Evolutionary conservation across 2,113 vertebrate species (phyloP), one percentile per base, ranked within the genome.

Genomic region (Paratilapia polleni): DNA sequence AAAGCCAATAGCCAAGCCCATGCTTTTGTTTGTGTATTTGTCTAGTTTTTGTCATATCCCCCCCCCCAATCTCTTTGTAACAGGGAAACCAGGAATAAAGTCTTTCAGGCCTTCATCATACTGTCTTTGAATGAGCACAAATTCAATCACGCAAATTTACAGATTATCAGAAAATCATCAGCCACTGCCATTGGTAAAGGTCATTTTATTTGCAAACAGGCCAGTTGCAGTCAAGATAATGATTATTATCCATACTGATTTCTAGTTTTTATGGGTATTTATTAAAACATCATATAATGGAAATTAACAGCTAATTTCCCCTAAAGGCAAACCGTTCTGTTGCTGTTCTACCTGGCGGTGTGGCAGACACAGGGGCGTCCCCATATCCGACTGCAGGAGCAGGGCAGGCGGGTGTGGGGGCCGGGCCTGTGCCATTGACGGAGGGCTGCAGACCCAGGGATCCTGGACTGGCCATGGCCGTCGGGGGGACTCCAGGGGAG

Each of bases 381-480:
- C 93, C 96, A 90, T 96, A 95, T 93, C 95, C 81, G 68, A 96
- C 93, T 91, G 96, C 89, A 91, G 97, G 96, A 93, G 96, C 95
- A 87, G 94, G 94, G 91, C 96, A 96, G 94, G 92, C 93, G 85
- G 95, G 94, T 94, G 95, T 93, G 0, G 96, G 91, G 94, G 96
- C 95, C 11, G 96, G 92, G 91, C 96, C 92, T 89, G 97, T 96
- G 93, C 97, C 97, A 3, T 98, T 98, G 92, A 98, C 91, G 73
- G 97, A 96, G 90, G 97, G 90, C 11, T 97, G 97, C 94, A 97
- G 95, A 95, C 95, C 95, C 91, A 97, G 92, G n/a, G 97, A 86
- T 94, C 96, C 96, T 93, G 96, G 85, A 89, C 95, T 94, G 94
- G 96, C 92, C 94, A 96, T 95, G 93, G 96, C 94, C 63, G 94